Evolutionary conservation across 1,140 invertebrate species (phyloP).

Genomic region (Sweltsa coloradensis): DNA sequence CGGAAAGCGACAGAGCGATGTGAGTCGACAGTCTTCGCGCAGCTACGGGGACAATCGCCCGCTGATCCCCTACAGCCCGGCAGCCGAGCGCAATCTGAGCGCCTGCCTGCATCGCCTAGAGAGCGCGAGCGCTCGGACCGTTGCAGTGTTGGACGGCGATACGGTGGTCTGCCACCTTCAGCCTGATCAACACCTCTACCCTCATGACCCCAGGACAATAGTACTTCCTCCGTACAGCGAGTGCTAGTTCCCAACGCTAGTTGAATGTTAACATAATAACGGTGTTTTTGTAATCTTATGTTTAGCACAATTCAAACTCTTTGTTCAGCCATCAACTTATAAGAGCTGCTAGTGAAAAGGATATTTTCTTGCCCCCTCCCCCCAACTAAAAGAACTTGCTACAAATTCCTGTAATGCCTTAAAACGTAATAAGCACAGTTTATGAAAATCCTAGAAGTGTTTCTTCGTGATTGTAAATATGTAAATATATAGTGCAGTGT

Average conservation of each 20-base stretch:
- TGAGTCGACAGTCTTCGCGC: slow-evolving; percentile 59
- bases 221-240: slow-evolving; percentile 46
- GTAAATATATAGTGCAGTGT: slow-evolving; percentile 14
- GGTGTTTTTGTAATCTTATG: neutral
- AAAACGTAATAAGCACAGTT: slow-evolving; percentile 9
- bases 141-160: slow-evolving; percentile 67
- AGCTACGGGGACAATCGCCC: slow-evolving; percentile 71
- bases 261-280: neutral
- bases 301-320: neutral
- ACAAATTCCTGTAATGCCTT: slow-evolving; percentile 7
- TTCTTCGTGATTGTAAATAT: slow-evolving; percentile 16
- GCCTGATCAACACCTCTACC: slow-evolving; percentile 42
- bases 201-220: slow-evolving; percentile 23
- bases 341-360: neutral
- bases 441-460: slow-evolving; percentile 10
- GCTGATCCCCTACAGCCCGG: slow-evolving; percentile 42
- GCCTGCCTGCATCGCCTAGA: slow-evolving; percentile 20
- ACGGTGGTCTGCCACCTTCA: slow-evolving; percentile 72
- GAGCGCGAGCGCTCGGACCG: slow-evolving; percentile 38
- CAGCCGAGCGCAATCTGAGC: slow-evolving; percentile 28
- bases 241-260: slow-evolving; percentile 26
- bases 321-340: neutral
- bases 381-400: slow-evolving; percentile 7
- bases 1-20: slow-evolving; percentile 61
- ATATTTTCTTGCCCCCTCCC: slow-evolving; percentile 5